A percentile compares a stretch with the other conserved stretches of the same genome.
Evolutionary conservation across 1,140 invertebrate species (phyloP).

Genomic region (Pteromalus puparum): DNA sequence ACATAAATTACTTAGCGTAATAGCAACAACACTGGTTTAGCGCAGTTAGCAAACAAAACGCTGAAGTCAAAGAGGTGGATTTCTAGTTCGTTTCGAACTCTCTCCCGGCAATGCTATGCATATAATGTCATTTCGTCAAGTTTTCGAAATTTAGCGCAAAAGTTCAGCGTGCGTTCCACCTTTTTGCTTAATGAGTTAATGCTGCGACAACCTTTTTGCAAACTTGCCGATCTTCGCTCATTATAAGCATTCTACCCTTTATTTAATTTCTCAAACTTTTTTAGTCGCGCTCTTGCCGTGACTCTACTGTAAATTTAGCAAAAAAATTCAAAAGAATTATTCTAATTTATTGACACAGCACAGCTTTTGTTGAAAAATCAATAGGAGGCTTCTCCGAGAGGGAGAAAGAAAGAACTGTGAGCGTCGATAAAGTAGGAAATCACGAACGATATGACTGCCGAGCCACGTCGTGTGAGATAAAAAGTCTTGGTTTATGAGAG

Average conservation of each 20-base stretch:
- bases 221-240: constrained; percentile 50
- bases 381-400: neutral
- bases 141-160: neutral
- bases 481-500: neutral
- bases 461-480: neutral
- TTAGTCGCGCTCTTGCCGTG: neutral
- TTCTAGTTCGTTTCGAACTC: neutral
- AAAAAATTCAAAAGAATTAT: neutral
- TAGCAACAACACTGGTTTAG: constrained; percentile 53
- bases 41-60: constrained; percentile 40
- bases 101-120: neutral
- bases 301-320: neutral
- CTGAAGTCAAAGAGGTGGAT: constrained; percentile 43
- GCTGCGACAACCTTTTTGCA: constrained; percentile 54
- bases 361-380: neutral
- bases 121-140: neutral
- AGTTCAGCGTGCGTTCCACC: constrained; percentile 19
- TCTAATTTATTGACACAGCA: constrained; percentile 8
- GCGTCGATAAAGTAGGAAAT: constrained; percentile 18
- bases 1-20: constrained; percentile 52
- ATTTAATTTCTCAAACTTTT: neutral
- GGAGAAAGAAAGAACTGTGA: neutral
- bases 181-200: constrained; percentile 40
- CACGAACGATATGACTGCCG: neutral
- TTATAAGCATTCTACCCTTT: constrained; percentile 48